phyloP scores from a whole-genome alignment of 2,113 vertebrate species.

The Pogonocichla stellata region DNA sequence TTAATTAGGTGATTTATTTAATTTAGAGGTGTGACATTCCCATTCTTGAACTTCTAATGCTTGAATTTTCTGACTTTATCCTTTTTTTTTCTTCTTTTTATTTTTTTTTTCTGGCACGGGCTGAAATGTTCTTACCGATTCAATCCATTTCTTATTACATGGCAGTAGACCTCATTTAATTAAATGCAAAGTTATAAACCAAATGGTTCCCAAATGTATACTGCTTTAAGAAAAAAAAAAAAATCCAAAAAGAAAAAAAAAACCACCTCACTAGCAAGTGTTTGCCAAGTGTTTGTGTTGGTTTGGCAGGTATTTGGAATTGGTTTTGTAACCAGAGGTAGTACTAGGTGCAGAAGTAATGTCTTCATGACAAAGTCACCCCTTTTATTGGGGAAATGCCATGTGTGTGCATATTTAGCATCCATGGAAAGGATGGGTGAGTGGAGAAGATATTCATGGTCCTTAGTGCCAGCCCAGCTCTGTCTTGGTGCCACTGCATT shows the following conservation, averaged over 20 bases:
- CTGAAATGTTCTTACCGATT: constrained; percentile 11
- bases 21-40: constrained; percentile 12
- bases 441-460: neutral
- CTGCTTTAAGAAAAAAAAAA: neutral
- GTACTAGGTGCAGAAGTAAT: neutral
- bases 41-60: neutral
- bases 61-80: neutral
- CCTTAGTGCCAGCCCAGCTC: neutral
- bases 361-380: neutral
- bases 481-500: neutral
- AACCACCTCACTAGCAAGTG: neutral
- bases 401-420: neutral
- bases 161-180: constrained; percentile 58
- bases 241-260: neutral
- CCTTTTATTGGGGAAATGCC: neutral
- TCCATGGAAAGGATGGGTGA: neutral
- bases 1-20: constrained; percentile 56
- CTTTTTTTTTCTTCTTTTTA: neutral
- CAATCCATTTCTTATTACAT: constrained; percentile 58
- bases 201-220: constrained; percentile 57
- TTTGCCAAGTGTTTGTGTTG: constrained; percentile 49
- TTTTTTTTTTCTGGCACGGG: neutral
- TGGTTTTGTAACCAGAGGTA: neutral
- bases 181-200: constrained; percentile 56
- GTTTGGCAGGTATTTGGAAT: constrained; percentile 38